Evolutionary conservation across 2,888 invertebrate species (phyloP).

Genomic region (Eulithis prunata): DNA sequence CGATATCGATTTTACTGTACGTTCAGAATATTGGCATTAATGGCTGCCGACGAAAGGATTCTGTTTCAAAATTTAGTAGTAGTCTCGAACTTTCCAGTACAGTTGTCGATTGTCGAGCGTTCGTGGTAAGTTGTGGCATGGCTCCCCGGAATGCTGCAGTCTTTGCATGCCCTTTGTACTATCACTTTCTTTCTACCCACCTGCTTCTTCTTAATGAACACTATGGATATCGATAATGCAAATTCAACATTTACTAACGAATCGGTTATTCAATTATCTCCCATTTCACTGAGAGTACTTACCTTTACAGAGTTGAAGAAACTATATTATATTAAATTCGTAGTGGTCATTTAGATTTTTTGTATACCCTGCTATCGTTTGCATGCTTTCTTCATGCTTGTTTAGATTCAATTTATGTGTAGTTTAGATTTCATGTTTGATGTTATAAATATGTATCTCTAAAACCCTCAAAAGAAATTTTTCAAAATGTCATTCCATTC

Average conservation of each 20-base stretch:
- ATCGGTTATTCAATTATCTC: constrained; percentile 4
- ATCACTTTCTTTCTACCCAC: constrained; percentile 55
- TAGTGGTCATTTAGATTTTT: constrained; percentile 55
- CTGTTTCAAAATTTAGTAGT: constrained; percentile 73
- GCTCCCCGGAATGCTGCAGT: constrained; percentile 61
- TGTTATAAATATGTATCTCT: constrained; percentile 16
- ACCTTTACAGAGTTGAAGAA: constrained; percentile 17
- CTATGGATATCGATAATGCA: constrained; percentile 41
- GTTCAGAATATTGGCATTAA: constrained; percentile 74
- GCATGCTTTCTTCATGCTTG: constrained; percentile 61
- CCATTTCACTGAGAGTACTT: constrained; percentile 15
- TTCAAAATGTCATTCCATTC: neutral
- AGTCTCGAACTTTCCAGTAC: constrained; percentile 65
- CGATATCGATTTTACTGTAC: constrained; percentile 78
- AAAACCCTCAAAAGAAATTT: neutral
- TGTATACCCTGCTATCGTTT: constrained; percentile 46
- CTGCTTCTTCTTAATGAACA: constrained; percentile 64
- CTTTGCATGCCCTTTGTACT: constrained; percentile 51
- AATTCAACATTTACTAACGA: constrained; percentile 2
- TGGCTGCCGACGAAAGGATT: constrained; percentile 82
- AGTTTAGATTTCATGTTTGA: constrained; percentile 30
- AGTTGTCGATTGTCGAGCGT: constrained; percentile 81
- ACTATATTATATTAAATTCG: constrained; percentile 29
- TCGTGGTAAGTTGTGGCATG: constrained; percentile 78
- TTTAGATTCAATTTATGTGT: constrained; percentile 45